Percentiles rank a stretch among this genome's conserved stretches.
Conservation (phyloP, 2,797 vertebrate species). For the Tapera naevia region DNA sequence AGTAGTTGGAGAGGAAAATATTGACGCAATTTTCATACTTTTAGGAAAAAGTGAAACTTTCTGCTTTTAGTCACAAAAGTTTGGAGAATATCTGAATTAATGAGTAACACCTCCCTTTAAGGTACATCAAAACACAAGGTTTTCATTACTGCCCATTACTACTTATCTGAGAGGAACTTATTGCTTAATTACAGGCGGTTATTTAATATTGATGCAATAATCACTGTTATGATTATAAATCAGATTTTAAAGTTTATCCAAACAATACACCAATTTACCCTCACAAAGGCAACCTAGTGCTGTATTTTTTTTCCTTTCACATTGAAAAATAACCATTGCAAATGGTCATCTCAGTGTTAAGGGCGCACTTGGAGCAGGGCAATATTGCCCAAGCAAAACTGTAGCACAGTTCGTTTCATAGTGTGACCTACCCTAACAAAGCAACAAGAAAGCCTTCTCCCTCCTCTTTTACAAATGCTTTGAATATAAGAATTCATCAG, state of each 20-base stretch:
- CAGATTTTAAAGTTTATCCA: constrained; percentile 34
- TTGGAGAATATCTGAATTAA: constrained; percentile 12
- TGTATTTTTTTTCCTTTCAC: neutral
- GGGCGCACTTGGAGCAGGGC: neutral
- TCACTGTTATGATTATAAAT: constrained; percentile 27
- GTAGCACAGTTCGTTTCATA: neutral
- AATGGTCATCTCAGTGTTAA: neutral
- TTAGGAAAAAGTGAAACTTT: constrained; percentile 45
- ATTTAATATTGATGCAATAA: constrained; percentile 46
- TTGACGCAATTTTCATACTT: constrained; percentile 51
- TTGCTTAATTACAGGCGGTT: constrained; percentile 51
- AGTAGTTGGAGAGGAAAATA: constrained; percentile 32
- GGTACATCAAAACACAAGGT: constrained; percentile 43
- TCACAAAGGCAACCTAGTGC: neutral
- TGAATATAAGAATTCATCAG: constrained; percentile 71
- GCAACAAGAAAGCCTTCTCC: constrained; percentile 43
- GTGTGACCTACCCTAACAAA: constrained; percentile 32
- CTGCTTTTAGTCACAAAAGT: constrained; percentile 54
- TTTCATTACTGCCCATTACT: constrained; percentile 56
- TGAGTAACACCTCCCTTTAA: constrained; percentile 18
- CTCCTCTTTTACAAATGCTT: constrained; percentile 57
- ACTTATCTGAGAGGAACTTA: constrained; percentile 47
- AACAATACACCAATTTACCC: constrained; percentile 30
- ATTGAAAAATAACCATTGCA: neutral
- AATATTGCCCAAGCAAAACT: neutral